A percentile compares a stretch with the other conserved stretches of the same genome.
Evolutionary conservation across 2,888 invertebrate genomes (phyloP).

Genomic region (Calameuta pallipes): DNA sequence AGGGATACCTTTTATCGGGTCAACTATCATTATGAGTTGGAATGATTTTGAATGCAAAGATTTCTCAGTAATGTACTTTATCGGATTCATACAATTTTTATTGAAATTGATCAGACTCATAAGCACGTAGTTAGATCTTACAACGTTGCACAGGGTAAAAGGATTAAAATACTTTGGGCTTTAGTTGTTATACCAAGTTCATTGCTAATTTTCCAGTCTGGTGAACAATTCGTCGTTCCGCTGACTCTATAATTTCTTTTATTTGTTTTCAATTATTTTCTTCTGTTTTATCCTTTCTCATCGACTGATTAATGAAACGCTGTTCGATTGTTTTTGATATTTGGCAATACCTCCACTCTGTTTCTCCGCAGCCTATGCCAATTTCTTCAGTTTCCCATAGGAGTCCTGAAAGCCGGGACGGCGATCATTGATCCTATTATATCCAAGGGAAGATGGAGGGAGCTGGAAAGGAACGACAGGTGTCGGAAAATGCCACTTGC

Average conservation of each 20-base stretch:
- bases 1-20: neutral
- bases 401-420: neutral
- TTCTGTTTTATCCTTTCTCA: neutral
- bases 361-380: neutral
- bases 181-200: neutral
- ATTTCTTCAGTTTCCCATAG: neutral
- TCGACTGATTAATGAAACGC: neutral
- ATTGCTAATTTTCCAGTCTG: neutral
- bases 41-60: neutral
- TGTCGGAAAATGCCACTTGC: constrained; percentile 7
- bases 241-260: neutral
- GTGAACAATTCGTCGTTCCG: neutral
- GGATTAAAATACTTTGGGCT: neutral
- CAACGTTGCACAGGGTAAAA: neutral
- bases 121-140: neutral
- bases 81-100: neutral
- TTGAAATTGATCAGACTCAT: neutral
- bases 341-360: neutral
- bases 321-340: neutral
- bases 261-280: neutral
- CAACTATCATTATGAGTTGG: neutral
- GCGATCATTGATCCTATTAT: neutral
- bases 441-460: neutral
- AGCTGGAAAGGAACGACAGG: neutral
- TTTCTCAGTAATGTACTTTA: neutral